Evolutionary conservation across 2,113 vertebrate genomes (phyloP), one percentile per base, ranked within the genome.

Genomic region (Apteryx owenii): DNA sequence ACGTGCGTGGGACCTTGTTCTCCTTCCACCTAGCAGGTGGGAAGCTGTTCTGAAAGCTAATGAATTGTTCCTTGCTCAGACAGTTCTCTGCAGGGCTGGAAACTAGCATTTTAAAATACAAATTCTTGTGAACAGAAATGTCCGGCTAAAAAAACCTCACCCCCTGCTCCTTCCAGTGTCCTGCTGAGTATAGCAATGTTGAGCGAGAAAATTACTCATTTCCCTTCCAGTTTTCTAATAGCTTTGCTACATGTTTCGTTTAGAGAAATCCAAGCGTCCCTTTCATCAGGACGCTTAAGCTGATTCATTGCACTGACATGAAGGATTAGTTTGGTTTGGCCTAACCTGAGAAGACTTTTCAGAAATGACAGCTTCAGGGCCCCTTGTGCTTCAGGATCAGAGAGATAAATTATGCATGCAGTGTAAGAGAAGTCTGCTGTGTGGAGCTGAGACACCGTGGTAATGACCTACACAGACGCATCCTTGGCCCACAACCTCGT

Each of bases 151-250:
- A 70, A 17, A 64, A 29, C 46, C 38, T 48, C 53, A 3, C 42
- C 36, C 65, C 15, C 44, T 5, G 44, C 54, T 69, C 56, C 54
- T 68, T n/a, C 46, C 7, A 2, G 50, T 1, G 51, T 64, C 69
- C 40, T 12, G 25, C 10, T 0, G 53, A 50, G 58, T 1, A 21
- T 18, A 11, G 48, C 31, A 2, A 1, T 2, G 14, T 7, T 5
- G 51, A 46, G 72, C 40, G 40, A 50, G 38, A 64, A 61, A 62
- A 40, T 28, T 8, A 33, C 19, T 69, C 2, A 3, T 65, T 53
- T 36, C 90, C 33, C 38, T 50, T 46, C 75, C 40, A 10, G 15
- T 29, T 81, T 48, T n/a, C 62, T 26, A 12, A 33, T 3, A 7
- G 21, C 58, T 81, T 66, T 18, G 71, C 1, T 18, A n/a, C 50